phyloP scores from a whole-genome alignment of 2,797 vertebrate genomes.

The Ctenopoma kingsleyae region DNA sequence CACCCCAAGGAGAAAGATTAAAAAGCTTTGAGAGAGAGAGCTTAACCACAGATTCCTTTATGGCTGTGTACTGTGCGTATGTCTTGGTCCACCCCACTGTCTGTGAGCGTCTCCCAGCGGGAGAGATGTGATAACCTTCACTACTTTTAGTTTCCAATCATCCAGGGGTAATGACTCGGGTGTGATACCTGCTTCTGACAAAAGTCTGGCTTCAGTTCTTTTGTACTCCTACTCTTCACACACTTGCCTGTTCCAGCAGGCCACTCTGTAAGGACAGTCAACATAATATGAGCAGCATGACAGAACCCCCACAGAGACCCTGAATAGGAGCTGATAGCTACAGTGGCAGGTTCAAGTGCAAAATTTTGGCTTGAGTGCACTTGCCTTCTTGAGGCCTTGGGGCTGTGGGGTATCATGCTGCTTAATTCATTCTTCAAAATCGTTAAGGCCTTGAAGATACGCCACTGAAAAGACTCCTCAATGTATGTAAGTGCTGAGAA shows the following conservation, averaged over 20 bases:
- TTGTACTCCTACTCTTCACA: conserved; percentile 1
- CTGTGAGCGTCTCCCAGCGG: conserved; percentile 22
- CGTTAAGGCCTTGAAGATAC: conserved; percentile 7
- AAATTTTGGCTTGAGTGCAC: conserved; percentile 53
- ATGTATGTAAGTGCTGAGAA: conserved; percentile 12
- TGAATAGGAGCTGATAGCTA: conserved; percentile 65
- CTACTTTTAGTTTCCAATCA: conserved; percentile 23
- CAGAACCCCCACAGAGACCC: conserved; percentile 58
- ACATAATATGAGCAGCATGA: conserved; percentile 66
- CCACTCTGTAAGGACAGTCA: conserved; percentile 50
- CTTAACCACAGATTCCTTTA: conserved; percentile 65
- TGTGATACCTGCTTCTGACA: conserved; percentile 22
- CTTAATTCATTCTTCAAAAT: conserved; percentile 48
- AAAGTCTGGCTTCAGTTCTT: conserved; percentile 12
- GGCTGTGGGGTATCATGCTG: conserved; percentile 43
- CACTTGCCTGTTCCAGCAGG: conserved; percentile 35
- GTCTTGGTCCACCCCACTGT: conserved; percentile 37
- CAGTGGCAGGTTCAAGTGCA: conserved; percentile 63
- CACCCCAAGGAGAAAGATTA: conserved; percentile 68
- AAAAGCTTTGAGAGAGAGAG: conserved; percentile 69
- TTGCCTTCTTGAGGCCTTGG: conserved; percentile 44
- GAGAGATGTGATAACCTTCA: conserved; percentile 51
- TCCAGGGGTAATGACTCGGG: conserved; percentile 23
- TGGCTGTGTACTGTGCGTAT: conserved; percentile 33
- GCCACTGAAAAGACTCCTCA: conserved; percentile 17